Percentiles rank a stretch among this genome's conserved stretches.
These are phyloP conservation scores for Chelonus insularis DNA, from an alignment of 1,140 invertebrate genomes.

Conservation along the genomic window DNA sequence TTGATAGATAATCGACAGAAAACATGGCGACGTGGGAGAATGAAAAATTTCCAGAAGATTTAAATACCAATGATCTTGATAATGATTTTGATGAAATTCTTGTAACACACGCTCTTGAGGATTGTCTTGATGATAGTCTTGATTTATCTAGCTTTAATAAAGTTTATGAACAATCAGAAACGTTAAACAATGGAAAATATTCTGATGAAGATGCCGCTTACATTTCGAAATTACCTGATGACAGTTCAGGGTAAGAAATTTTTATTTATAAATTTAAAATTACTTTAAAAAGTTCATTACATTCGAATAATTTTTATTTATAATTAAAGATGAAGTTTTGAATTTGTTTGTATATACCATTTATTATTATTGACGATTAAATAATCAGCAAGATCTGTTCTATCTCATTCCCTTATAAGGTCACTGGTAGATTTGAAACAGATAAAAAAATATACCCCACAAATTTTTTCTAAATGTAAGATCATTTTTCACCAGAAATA, in stretches of 20 bases:
- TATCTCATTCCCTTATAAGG: constrained; percentile 50
- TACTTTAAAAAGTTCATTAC: constrained; percentile 17
- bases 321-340: not conserved
- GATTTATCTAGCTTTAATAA: constrained; percentile 61
- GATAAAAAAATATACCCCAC: constrained; percentile 13
- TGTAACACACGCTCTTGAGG: constrained; percentile 61
- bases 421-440: constrained; percentile 41
- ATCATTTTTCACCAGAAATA: no score
- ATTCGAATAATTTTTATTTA: constrained; percentile 7
- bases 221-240: constrained; percentile 47
- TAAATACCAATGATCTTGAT: constrained; percentile 41
- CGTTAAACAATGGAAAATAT: constrained; percentile 49
- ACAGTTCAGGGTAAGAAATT: constrained; percentile 49
- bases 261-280: constrained; percentile 24
- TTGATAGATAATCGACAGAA: constrained; percentile 10
- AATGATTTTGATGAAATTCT: constrained; percentile 55
- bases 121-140: constrained; percentile 63
- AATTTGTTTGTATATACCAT: not conserved
- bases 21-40: constrained; percentile 58
- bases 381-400: not conserved
- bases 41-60: constrained; percentile 46
- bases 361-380: not conserved
- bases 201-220: constrained; percentile 50
- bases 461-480: no score
- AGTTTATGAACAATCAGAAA: constrained; percentile 58